Evolutionary conservation across 2,113 vertebrate genomes (phyloP), one percentile per base, ranked within the genome.

Genomic region (Eolophus roseicapilla): DNA sequence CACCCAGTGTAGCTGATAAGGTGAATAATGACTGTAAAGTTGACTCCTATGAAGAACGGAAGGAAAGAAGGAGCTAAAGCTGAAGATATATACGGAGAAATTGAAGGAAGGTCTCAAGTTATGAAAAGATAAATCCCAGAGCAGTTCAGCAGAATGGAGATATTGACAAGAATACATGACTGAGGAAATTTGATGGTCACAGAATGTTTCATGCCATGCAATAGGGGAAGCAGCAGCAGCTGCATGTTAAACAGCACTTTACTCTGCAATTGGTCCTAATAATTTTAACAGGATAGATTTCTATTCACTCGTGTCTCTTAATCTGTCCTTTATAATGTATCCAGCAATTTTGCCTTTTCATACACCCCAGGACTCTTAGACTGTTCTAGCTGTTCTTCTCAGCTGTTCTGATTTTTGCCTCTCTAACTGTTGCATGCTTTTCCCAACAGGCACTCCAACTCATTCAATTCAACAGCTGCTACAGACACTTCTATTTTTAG

Each of bases 261-360:
- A 41, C 64, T 20, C 53, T 68, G 43, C 80, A 93, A 92, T 57
- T 67, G 68, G 41, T 86, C 73, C 86, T 59, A 68, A 85, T 78
- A 44, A 88, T 88, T 90, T 63, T 81, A 94, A 74, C 53, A 71
- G 47, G 73, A 74, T 27, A n/a, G 49, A 84, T 80, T 86, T 63
- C 46, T 75, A 41, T 71, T 92, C 92, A 60, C 28, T 74, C 25
- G 14, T 62, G 31, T 43, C 49, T 93, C 86, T 50, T 92, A 78
- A 68, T 93, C 80, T 75, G 13, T 77, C 73, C 39, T 91, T 92
- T 83, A 86, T 78, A 93, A 92, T 25, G 29, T 19, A 75, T 53
- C 92, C 88, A 95, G 73, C 29, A 59, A 81, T 94, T 96, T 78
- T 94, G 50, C 59, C 92, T 93, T 80, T 88, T 43, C 83, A 86